Evolutionary conservation across 2,888 invertebrate genomes (phyloP).

Genomic region (Eristalinus sepulchralis): DNA sequence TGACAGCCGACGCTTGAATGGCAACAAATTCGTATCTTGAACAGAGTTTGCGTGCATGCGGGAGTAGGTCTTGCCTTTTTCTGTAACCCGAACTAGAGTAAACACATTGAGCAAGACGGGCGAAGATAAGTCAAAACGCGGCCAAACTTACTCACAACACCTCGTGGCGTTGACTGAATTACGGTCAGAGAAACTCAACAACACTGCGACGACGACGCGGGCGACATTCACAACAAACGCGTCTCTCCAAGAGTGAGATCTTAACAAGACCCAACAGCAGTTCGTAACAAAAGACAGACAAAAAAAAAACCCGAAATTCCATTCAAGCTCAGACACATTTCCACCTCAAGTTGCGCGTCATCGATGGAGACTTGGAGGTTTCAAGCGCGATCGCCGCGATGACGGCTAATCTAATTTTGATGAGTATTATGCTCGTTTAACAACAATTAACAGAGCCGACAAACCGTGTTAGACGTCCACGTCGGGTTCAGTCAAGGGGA

Average conservation of each 20-base stretch:
- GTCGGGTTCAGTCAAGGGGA: constrained; percentile 38
- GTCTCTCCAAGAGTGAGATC: constrained; percentile 2
- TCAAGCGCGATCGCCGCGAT: constrained; percentile 2
- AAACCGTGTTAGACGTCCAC: constrained; percentile 28
- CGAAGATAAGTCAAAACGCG: constrained; percentile 13
- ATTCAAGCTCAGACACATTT: constrained; percentile 16
- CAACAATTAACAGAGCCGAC: constrained; percentile 42
- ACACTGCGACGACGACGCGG: constrained; percentile 1
- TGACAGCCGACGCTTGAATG: constrained; percentile 21
- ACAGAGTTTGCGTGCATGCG: constrained; percentile 33
- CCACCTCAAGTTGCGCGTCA: constrained; percentile 6
- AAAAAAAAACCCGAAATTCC: constrained; percentile 40
- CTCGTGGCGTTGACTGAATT: constrained; percentile 53
- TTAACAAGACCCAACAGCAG: not conserved
- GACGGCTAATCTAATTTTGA: constrained; percentile 48
- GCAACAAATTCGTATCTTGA: not conserved
- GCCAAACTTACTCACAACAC: constrained; percentile 48
- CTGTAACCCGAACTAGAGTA: constrained; percentile 24
- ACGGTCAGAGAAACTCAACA: constrained; percentile 54
- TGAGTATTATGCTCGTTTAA: constrained; percentile 40
- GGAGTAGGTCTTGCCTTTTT: not conserved
- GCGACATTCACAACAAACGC: constrained; percentile 16
- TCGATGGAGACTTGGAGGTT: not conserved
- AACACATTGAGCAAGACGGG: constrained; percentile 34
- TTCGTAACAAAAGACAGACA: constrained; percentile 1